Evolutionary conservation across 2,797 vertebrate species (phyloP), one percentile per base, ranked within the genome.

Genomic region (Semotilus atromaculatus): DNA sequence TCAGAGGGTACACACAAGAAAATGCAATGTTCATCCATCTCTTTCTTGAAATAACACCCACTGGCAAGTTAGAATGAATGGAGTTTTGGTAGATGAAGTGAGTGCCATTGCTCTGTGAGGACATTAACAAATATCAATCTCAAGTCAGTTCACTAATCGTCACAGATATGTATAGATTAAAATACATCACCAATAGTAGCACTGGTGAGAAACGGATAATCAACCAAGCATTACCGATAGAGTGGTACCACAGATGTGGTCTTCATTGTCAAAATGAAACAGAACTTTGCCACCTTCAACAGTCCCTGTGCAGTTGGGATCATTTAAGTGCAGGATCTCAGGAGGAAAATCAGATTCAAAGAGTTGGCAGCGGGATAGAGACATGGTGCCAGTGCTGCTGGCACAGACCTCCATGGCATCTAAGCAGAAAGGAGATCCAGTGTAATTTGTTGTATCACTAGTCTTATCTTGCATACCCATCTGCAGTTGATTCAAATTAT

Each of bases 81-180:
- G 1, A 7, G 72, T 96, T 96, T 87, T 93, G 90, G 76, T 95
- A 95, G 16, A 92, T 91, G 82, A 94, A 92, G 86, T 96, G 94
- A 5, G 92, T 94, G 18, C 86, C 76, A 1, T 96, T 96, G 87
- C 90, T 93, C 95, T 95, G 60, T 23, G 85, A 78, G 1, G 34
- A 81, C 7, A 67, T 67, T 43, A 72, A 48, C n/a, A 40, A 58
- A 43, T 45, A 76, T 45, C 55, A 19, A 26, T 16, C 29, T 48
- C 5, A 34, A 23, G 21, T 23, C 21, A 48, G 31, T 45, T 34
- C 29, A 29, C 70, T 18, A 45, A 26, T 45, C 1, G 34, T 10
- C 40, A 36, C 11, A 76, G 11, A n/a, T 55, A 14, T 36, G 3
- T 76, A n/a, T 76, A 16, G 38, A n/a, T 16, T 67, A 3, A 53